Evolutionary conservation across 1,140 invertebrate genomes (phyloP), one percentile per base, ranked within the genome.

Genomic region (Pararge aegeria): DNA sequence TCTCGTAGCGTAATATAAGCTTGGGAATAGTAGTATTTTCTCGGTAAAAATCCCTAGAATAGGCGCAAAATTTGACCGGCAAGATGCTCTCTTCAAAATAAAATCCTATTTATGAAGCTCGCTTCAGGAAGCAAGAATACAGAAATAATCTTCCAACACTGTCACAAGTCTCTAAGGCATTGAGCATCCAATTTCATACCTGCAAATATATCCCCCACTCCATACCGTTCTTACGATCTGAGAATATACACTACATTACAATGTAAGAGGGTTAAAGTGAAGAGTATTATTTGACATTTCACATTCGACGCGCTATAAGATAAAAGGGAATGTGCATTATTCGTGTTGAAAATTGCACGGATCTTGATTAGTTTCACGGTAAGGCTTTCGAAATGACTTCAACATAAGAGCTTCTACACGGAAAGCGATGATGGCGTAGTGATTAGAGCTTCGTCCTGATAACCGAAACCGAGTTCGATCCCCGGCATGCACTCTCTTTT

Each of bases 221-320:
- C 46, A 29, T 42, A 44, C 38, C 5, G 34, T 42, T 52, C 29
- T 60, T 42, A 42, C 13, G 38, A 42, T 46, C 24, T 29, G 50
- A 42, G 42, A 34, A 18, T 42, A 62, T 61, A 55, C 21, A 53
- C 21, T 53, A 53, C 13, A 40, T 49, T 40, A 40, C 60, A 61
- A 21, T 40, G 50, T 55, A 27, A 53, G 58, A 15, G 34, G 13
- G 50, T 51, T 61, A 48, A 38, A 38, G 59, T 55, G 50, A 55
- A 61, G 30, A 42, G 51, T 37, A 49, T 55, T 54, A 20, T 34
- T 34, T 49, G 16, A 48, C 44, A 42, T 40, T 55, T 61, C 52
- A 61, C 46, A 46, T 58, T 40, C 44, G 46, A 37, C 59, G 30
- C n/a, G 29, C 34, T 55, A 54, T 61, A 61, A 61, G 10, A 34